Evolutionary conservation across 2,797 vertebrate genomes (phyloP).

Genomic region (Leptodactylus fallax): DNA sequence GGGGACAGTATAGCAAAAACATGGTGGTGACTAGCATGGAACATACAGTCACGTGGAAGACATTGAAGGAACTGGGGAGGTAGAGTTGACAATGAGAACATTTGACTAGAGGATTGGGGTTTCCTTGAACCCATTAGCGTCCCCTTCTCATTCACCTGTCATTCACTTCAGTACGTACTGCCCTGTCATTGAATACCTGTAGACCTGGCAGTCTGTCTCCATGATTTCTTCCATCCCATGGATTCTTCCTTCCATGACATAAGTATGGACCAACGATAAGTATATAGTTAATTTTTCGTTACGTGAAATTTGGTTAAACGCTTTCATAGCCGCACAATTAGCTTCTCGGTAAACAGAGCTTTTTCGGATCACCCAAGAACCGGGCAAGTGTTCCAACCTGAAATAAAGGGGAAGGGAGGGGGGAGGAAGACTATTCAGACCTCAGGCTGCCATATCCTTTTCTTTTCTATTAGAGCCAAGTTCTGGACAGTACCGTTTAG

Average conservation of each 20-base stretch:
- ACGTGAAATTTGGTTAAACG: not conserved
- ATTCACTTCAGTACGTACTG: no score
- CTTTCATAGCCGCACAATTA: conserved; percentile 34
- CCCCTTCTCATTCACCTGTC: no score
- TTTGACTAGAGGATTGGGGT: no score
- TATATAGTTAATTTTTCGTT: not conserved
- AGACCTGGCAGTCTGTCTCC: no score
- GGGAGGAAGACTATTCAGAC: conserved; percentile 29
- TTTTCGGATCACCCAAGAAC: rapidly evolving
- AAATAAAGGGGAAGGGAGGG: conserved; percentile 9
- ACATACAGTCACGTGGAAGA: not conserved
- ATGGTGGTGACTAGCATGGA: no score
- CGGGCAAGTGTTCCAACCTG: conserved; percentile 36
- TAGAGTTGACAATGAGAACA: no score
- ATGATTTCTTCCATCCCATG: no score
- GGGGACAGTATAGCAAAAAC: not conserved
- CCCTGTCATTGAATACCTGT: no score
- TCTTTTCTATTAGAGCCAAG: conserved; percentile 59
- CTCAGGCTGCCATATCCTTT: conserved; percentile 61
- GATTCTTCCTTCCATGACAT: no score
- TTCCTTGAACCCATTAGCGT: no score
- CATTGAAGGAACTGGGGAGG: not conserved
- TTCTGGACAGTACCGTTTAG: conserved; percentile 59
- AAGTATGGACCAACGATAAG: no score
- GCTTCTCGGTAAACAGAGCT: conserved; percentile 10